Conservation (phyloP, 2,888 invertebrate species). For the Pseudolycoriella hygida region DNA sequence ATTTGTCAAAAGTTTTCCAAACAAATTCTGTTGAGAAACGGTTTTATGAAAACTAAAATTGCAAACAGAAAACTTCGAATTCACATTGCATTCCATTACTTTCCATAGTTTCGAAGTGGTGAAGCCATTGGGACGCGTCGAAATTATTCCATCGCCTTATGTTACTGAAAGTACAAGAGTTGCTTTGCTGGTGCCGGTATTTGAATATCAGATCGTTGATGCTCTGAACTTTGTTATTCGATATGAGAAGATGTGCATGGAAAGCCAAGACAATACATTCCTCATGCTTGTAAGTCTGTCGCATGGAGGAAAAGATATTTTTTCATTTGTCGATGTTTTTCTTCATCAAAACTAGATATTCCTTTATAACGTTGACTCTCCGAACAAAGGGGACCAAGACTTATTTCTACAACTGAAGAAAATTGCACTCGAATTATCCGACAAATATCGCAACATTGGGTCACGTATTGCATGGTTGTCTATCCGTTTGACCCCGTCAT, state of each 20-base stretch:
- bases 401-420: constrained; percentile 43
- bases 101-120: constrained; percentile 50
- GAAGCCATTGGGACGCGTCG: constrained; percentile 71
- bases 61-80: too few species aligned
- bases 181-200: constrained; percentile 54
- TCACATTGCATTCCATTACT: background rate
- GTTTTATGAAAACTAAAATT: too few species aligned
- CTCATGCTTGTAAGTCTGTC: constrained; percentile 48
- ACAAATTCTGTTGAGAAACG: too few species aligned
- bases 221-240: constrained; percentile 49
- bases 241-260: constrained; percentile 54
- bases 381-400: constrained; percentile 45
- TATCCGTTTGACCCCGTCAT: constrained; percentile 35
- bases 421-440: constrained; percentile 39
- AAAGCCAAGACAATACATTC: constrained; percentile 60
- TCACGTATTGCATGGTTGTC: constrained; percentile 53
- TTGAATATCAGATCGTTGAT: constrained; percentile 34
- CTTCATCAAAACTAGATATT: constrained; percentile 31
- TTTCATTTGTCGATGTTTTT: constrained; percentile 6
- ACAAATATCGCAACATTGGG: constrained; percentile 47
- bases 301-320: too few species aligned
- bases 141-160: constrained; percentile 82
- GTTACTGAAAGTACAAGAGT: constrained; percentile 85
- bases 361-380: constrained; percentile 41
- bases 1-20: too few species aligned